A percentile compares a stretch with the other conserved stretches of the same genome.
These are phyloP conservation scores for Drosophila willistoni DNA, from an alignment of 1,140 invertebrate species.

Conservation along the genomic window DNA sequence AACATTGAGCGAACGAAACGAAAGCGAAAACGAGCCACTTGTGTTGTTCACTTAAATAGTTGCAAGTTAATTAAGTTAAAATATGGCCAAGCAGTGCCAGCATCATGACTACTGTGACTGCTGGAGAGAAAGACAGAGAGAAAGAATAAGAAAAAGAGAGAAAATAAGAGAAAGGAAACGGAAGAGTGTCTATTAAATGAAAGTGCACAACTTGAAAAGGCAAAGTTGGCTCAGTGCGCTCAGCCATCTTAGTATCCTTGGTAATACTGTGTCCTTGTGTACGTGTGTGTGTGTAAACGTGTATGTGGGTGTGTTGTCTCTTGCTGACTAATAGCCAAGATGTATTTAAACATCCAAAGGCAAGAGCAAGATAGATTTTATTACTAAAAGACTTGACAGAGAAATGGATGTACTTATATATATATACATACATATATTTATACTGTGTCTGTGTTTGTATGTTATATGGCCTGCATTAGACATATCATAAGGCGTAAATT, in stretches of 20 bases:
- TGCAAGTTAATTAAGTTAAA: slow-evolving; percentile 75
- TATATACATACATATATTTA: background rate
- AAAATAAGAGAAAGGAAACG: background rate
- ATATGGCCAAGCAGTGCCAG: slow-evolving; percentile 48
- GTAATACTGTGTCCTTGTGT: slow-evolving; percentile 17
- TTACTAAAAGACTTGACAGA: slow-evolving; percentile 18
- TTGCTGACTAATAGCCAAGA: slow-evolving; percentile 45
- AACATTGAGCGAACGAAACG: slow-evolving; percentile 4
- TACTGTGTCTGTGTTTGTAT: background rate
- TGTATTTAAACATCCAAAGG: slow-evolving; percentile 36
- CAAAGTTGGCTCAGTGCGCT: slow-evolving; percentile 39
- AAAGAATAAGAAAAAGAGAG: background rate
- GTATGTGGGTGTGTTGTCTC: slow-evolving; percentile 25
- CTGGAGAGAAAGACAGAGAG: background rate
- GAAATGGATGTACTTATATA: background rate
- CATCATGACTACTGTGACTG: slow-evolving; percentile 5
- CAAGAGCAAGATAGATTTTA: slow-evolving; percentile 31
- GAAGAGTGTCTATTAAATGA: slow-evolving; percentile 47
- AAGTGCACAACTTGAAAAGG: slow-evolving; percentile 55
- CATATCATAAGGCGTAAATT: slow-evolving; percentile 46
- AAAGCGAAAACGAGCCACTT: slow-evolving; percentile 53
- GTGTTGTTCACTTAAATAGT: slow-evolving; percentile 72
- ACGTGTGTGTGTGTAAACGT: background rate
- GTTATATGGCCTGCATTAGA: slow-evolving; percentile 41
- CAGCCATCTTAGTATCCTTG: slow-evolving; percentile 1